Percentiles rank a stretch among this genome's conserved stretches.
Conservation (phyloP, 2,888 invertebrate species). For the Pomacea canaliculata region DNA sequence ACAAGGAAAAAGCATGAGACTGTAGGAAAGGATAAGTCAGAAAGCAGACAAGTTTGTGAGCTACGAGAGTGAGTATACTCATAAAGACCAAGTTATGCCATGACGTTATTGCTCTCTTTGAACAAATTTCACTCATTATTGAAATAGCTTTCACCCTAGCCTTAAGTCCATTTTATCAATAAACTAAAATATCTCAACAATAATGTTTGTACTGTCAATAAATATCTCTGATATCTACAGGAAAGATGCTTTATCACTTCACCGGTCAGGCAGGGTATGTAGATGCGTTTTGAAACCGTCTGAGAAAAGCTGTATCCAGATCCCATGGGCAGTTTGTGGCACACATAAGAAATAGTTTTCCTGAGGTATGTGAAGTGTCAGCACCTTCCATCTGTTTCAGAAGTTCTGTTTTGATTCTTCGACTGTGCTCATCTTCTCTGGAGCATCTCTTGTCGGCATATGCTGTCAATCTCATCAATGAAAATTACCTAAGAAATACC, state of each 20-base stretch:
- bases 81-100: too few species aligned
- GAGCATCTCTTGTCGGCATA: slow-evolving; percentile 73
- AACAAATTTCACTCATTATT: too few species aligned
- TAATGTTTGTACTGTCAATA: too few species aligned
- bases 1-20: too few species aligned
- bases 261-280: slow-evolving; percentile 74
- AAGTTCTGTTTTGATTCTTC: slow-evolving; percentile 75
- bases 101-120: too few species aligned
- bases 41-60: too few species aligned
- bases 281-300: slow-evolving; percentile 75
- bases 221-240: too few species aligned
- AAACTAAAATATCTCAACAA: too few species aligned
- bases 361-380: slow-evolving; percentile 47
- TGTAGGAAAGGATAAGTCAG: too few species aligned
- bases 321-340: slow-evolving; percentile 79
- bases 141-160: too few species aligned
- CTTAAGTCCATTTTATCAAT: too few species aligned
- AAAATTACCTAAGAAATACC: slow-evolving; percentile 70
- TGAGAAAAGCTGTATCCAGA: slow-evolving; percentile 74
- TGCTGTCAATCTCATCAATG: slow-evolving; percentile 76
- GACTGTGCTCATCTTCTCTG: slow-evolving; percentile 72
- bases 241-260: slow-evolving; percentile 13
- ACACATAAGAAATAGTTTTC: slow-evolving; percentile 71
- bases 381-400: slow-evolving; percentile 73
- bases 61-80: too few species aligned